Evolutionary conservation across 2,888 invertebrate genomes (phyloP).

Genomic region (Acrobasis suavella): DNA sequence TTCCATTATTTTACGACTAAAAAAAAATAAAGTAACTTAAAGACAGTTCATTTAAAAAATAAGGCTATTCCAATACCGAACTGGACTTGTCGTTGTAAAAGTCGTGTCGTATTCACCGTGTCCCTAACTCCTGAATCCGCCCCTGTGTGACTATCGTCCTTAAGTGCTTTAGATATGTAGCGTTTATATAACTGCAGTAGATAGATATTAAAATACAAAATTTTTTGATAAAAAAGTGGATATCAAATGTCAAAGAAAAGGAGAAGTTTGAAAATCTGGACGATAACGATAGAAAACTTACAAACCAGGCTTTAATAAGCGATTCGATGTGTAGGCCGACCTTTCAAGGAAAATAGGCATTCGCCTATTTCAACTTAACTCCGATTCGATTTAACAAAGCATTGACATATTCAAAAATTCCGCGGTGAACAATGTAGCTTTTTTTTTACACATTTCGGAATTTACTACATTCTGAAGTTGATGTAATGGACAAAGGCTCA

Average conservation of each 20-base stretch:
- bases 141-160: not conserved
- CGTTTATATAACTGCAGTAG: conserved; percentile 36
- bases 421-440: too few species aligned
- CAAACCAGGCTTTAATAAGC: not conserved
- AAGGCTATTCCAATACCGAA: too few species aligned
- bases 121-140: not conserved
- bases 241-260: not conserved
- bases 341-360: too few species aligned
- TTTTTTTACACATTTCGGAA: too few species aligned
- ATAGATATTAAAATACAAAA: conserved; percentile 22
- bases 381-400: too few species aligned
- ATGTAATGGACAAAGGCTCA: not conserved
- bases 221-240: not conserved
- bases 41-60: too few species aligned
- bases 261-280: not conserved
- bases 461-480: too few species aligned
- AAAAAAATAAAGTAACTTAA: too few species aligned
- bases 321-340: not conserved
- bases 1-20: too few species aligned
- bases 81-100: too few species aligned
- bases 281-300: not conserved
- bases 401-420: too few species aligned
- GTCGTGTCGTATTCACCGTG: not conserved
- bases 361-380: too few species aligned
- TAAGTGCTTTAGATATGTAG: conserved; percentile 25